A percentile compares a stretch with the other conserved stretches of the same genome.
phyloP scores from a whole-genome alignment of 2,888 invertebrate species.

The Opisthograptis luteolata region DNA sequence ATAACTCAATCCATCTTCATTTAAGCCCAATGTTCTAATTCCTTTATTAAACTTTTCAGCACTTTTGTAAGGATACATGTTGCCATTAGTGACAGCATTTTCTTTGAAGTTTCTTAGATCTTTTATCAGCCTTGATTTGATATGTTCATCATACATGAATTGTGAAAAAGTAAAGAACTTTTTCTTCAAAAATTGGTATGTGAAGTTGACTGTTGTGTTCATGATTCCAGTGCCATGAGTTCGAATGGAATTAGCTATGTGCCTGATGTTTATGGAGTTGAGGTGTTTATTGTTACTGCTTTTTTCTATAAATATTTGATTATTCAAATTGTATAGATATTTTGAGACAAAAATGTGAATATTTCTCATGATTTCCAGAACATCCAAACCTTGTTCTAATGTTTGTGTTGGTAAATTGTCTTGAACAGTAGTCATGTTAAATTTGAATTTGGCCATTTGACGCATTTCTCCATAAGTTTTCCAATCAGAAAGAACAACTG shows the following conservation, averaged over 20 bases:
- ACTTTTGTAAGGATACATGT: conserved; percentile 93
- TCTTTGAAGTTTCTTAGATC: conserved; percentile 94
- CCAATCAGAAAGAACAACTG: conserved; percentile 98
- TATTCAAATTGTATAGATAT: conserved; percentile 97
- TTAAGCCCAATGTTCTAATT: conserved; percentile 93
- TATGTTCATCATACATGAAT: conserved; percentile 98
- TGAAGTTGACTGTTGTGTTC: conserved; percentile 96
- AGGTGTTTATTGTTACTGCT: conserved; percentile 96
- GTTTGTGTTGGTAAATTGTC: conserved; percentile 98
- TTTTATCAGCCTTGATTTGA: conserved; percentile 96
- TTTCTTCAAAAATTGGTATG: conserved; percentile 96
- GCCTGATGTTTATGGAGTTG: conserved; percentile 97
- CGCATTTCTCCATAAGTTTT: conserved; percentile 99
- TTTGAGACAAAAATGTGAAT: conserved; percentile 97
- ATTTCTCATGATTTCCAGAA: conserved; percentile 98
- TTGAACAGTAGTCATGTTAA: conserved; percentile 92
- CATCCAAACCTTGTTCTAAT: conserved; percentile 97
- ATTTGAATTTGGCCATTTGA: conserved; percentile 93
- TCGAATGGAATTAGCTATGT: conserved; percentile 98
- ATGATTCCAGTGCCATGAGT: conserved; percentile 98
- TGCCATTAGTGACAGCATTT: conserved; percentile 85
- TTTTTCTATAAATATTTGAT: conserved; percentile 97
- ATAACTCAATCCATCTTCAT: conserved; percentile 92
- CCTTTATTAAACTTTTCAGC: conserved; percentile 97
- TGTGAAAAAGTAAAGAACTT: conserved; percentile 98